phyloP scores from a whole-genome alignment of 2,797 vertebrate species.

The Clamator glandarius region DNA sequence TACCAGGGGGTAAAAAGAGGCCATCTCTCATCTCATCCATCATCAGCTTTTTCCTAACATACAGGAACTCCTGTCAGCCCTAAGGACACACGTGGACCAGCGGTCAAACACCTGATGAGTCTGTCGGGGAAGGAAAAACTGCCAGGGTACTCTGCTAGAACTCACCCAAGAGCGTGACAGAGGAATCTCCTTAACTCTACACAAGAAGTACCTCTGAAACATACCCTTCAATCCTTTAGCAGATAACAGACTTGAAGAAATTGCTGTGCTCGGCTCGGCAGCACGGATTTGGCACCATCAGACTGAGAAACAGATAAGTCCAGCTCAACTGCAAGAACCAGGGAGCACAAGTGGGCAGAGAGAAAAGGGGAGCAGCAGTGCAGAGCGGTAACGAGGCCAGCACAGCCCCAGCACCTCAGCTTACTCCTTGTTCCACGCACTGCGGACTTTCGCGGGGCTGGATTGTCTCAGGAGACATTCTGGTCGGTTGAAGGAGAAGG shows the following conservation, averaged over 20 bases:
- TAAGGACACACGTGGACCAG: not conserved
- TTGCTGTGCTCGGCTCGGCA: not conserved
- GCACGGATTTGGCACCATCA: fast-evolving
- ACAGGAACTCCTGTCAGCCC: not conserved
- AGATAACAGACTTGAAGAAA: fast-evolving
- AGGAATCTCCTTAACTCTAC: not conserved
- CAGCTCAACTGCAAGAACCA: fast-evolving
- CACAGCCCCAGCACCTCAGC: no score
- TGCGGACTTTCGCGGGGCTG: not conserved
- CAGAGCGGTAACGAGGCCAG: not conserved
- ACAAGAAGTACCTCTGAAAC: not conserved
- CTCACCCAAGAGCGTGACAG: not conserved
- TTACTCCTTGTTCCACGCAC: not conserved
- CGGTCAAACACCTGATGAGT: not conserved
- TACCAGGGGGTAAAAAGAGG: not conserved
- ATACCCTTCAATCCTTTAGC: not conserved
- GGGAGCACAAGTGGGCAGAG: not conserved
- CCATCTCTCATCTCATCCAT: not conserved
- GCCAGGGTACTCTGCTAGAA: not conserved
- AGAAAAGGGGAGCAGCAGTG: not conserved
- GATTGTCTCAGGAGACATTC: no score
- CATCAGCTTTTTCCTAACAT: not conserved
- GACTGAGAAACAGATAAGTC: not conserved
- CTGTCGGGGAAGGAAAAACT: not conserved
- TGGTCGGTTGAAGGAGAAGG: no score